Evolutionary conservation across 2,888 invertebrate species (phyloP), one percentile per base, ranked within the genome.

Genomic region (Coronaproctus castanopsis): DNA sequence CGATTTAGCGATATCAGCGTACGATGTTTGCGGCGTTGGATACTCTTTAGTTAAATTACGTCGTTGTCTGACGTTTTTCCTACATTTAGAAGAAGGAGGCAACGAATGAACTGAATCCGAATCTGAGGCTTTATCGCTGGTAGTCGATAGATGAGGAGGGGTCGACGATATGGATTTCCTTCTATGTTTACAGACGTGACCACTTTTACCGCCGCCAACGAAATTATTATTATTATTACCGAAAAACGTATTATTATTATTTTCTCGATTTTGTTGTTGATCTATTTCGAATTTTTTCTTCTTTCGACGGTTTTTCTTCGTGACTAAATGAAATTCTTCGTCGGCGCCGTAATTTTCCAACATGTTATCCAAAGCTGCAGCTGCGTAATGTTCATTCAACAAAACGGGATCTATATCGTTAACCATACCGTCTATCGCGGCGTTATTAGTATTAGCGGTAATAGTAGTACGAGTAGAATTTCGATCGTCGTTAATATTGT

Each of bases 81-180:
- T 60, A 36, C 64, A 64, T 10, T 65, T 64, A 8, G 66, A 65
- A 24, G 67, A 67, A 5, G 83, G 80, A 23, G 87, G 87, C 68
- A 87, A 75, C 65, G 88, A 88, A 74, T 87, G 87, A 65, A 87
- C 85, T 19, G 87, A 87, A 70, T 89, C 89, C 68, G 83, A 77
- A 72, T 85, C 85, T 57, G 71, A 71, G 69, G 85, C 85, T 66
- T 87, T 87, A 71, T 86, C 87, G 67, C 73, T 73, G 8, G 36
- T 36, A 14, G 8, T 14, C 36, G 36, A 36, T n/a, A n/a, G n/a
- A 63, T 86, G 86, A 58, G 88, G 87, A n/a, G n/a, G n/a, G 74
- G 82, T 80, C 57, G 83, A 83, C 63, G 82, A 80, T 21, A 86
- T 83, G n/a, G 81, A 83, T 73, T 80, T 83, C 66, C 81, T 76